A percentile compares a stretch with the other conserved stretches of the same genome.
phyloP scores from a whole-genome alignment of 2,797 vertebrate genomes.

The Helostoma temminkii region DNA sequence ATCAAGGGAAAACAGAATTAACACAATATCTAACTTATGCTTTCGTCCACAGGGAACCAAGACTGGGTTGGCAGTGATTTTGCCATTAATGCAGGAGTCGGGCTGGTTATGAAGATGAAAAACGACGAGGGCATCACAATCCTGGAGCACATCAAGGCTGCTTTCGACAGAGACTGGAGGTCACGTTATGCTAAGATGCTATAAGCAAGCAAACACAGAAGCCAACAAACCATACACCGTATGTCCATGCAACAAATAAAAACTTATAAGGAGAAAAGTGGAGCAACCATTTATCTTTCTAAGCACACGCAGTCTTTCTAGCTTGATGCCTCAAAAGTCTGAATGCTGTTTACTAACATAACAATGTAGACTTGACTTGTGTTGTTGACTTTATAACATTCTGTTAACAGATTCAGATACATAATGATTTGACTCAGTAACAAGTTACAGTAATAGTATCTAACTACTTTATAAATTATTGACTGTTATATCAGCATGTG shows the following conservation, averaged over 20 bases:
- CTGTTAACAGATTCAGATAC: conserved; percentile 16
- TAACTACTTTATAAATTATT: conserved; percentile 13
- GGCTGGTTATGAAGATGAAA: conserved; percentile 89
- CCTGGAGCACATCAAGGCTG: conserved; percentile 88
- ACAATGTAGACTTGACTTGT: conserved; percentile 41
- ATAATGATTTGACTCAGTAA: conserved; percentile 17
- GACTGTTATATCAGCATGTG: conserved; percentile 65
- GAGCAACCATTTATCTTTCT: conserved; percentile 63
- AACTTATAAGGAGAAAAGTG: conserved; percentile 60
- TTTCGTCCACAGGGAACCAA: conserved; percentile 87
- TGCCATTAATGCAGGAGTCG: conserved; percentile 89
- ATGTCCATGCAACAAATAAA: no score
- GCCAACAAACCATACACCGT: conserved; percentile 67
- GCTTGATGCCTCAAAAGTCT: conserved; percentile 20
- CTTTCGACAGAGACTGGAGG: conserved; percentile 94
- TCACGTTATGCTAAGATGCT: conserved; percentile 90
- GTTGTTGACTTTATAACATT: conserved; percentile 6
- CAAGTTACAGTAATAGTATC: conserved; percentile 10
- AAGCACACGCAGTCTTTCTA: conserved; percentile 49
- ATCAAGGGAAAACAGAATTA: not conserved
- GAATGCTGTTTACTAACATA: conserved; percentile 25
- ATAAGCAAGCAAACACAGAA: conserved; percentile 84
- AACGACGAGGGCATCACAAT: conserved; percentile 80
- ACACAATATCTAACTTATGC: not conserved
- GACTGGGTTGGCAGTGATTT: conserved; percentile 95